Base-by-base conservation (phyloP, 2,797 vertebrate species). In the Sarcophilus harrisii region DNA sequence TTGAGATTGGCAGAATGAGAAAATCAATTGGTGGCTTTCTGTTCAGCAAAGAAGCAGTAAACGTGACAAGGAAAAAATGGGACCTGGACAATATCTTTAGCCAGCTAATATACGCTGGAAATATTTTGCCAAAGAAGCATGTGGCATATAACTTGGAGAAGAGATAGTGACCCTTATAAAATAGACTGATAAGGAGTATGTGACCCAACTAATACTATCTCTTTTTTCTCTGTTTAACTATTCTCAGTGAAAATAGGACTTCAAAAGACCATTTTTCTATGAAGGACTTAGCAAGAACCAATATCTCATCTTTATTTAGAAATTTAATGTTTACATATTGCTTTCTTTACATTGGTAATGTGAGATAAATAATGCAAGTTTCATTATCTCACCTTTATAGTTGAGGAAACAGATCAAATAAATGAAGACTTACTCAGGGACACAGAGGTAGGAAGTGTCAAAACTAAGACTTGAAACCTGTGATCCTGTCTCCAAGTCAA, bases 1-100 rank as follows among this genome's bases (percentile, higher is more conserved):
- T 98, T 96, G 98, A 97, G 97, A 97, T 97, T 96, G 96, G 94
- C 73, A 96, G 98, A 98, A 98, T 98, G 98, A 97, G 97, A 97
- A 98, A 98, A 98, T 98, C 97, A 97, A 18, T 97, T 96, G 97
- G 96, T 96, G 94, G 95, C 58, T 97, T 97, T 96, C 93, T 95
- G 91, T 93, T 96, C 96, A 94, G 96, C n/a, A 95, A 95, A 93
- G 96, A 98, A 97, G 97, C 96, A 97, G 96, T 97, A 98, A 97
- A 98, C 97, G 96, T 93, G 90, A 93, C 94, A 97, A 93, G 98
- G 58, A 58, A 38, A 90, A 93, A 97, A 98, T 45, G 21, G 96
- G 87, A 49, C 90, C 91, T 96, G 66, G 90, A 96, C 97, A 95
- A 96, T 58, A 90, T 95, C 94, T 97, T 92, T 96, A 91, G 97